These are phyloP conservation scores for Etia nguti DNA, from an alignment of 2,113 vertebrate species.

Conservation along the genomic window DNA sequence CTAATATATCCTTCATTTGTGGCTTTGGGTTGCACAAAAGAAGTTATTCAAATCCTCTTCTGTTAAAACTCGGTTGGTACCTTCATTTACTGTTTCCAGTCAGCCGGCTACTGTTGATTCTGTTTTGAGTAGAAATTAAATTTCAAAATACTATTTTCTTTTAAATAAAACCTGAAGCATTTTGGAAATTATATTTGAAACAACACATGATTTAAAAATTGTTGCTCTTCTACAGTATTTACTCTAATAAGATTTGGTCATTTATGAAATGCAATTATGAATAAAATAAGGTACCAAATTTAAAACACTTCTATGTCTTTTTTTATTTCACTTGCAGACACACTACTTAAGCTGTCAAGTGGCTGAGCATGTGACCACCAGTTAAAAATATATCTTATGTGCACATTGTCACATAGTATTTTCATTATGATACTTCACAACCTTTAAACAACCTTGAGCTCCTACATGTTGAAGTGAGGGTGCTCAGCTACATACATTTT, in stretches of 20 bases:
- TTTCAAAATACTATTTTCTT: neutral
- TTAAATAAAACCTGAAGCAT: neutral
- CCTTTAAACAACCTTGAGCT: neutral
- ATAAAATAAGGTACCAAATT: neutral
- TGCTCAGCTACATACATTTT: neutral
- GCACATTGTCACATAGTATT: accelerated
- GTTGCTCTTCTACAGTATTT: neutral
- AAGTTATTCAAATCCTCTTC: accelerated
- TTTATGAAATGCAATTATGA: neutral
- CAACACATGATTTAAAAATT: accelerated
- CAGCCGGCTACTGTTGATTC: accelerated
- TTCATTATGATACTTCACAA: neutral
- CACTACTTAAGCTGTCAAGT: neutral
- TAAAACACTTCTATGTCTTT: neutral
- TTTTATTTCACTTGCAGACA: neutral
- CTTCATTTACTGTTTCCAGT: accelerated
- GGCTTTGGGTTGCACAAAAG: neutral
- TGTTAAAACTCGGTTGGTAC: accelerated
- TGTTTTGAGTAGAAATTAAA: neutral
- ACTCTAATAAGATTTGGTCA: accelerated
- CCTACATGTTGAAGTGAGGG: accelerated
- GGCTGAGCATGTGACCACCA: neutral
- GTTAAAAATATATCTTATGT: neutral
- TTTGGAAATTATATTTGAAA: neutral
- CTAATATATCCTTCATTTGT: accelerated